Conservation (phyloP, 1,140 invertebrate genomes). For the Drosophila elegans region DNA sequence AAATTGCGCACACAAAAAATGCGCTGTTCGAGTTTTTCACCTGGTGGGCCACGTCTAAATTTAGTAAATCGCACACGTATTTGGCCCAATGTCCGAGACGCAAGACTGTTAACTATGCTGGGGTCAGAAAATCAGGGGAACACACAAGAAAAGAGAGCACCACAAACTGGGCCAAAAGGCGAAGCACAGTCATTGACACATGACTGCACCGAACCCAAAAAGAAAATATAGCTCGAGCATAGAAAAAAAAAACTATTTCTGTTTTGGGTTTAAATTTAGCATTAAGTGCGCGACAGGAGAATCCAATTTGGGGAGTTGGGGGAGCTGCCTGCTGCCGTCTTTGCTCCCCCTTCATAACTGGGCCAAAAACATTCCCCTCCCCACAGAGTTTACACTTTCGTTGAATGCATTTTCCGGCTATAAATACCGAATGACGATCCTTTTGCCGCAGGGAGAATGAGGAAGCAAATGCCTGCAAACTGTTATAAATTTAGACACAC, state of each 20-base stretch:
- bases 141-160: slow-evolving; percentile 6
- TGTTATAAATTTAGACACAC: slow-evolving; percentile 73
- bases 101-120: slow-evolving; percentile 74
- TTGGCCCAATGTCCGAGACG: slow-evolving; percentile 78
- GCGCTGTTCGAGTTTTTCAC: slow-evolving; percentile 58
- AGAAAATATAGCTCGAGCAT: slow-evolving; percentile 1
- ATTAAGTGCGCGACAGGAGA: slow-evolving; percentile 16
- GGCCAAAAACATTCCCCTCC: slow-evolving; percentile 50
- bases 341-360: slow-evolving; percentile 52
- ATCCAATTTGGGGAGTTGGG: slow-evolving; percentile 26
- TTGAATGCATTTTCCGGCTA: slow-evolving; percentile 44
- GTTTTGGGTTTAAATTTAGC: slow-evolving; percentile 41
- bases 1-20: slow-evolving; percentile 43
- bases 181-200: slow-evolving; percentile 77
- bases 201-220: slow-evolving; percentile 23
- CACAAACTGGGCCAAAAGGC: slow-evolving; percentile 76
- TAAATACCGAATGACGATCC: slow-evolving; percentile 64
- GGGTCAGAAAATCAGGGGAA: slow-evolving; percentile 51
- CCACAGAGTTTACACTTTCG: slow-evolving; percentile 32
- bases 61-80: slow-evolving; percentile 81
- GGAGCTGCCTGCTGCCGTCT: not conserved
- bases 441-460: slow-evolving; percentile 53
- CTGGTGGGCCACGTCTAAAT: slow-evolving; percentile 60
- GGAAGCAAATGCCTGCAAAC: slow-evolving; percentile 74
- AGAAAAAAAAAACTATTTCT: slow-evolving; percentile 39